Conservation (phyloP, 2,888 invertebrate species). For the Torymus aiolomorphi region DNA sequence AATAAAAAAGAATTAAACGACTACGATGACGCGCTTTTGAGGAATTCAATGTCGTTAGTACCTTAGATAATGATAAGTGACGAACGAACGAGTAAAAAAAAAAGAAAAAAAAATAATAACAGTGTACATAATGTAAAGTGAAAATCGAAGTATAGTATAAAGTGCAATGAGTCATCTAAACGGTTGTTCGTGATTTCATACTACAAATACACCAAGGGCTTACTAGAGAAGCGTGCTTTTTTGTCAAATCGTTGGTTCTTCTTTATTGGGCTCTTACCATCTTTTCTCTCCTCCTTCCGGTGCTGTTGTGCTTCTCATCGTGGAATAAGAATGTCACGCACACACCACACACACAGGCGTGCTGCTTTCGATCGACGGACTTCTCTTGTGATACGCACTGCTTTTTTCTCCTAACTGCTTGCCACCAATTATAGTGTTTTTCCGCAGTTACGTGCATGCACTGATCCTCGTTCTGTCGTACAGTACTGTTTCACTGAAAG, state of each 20-base stretch:
- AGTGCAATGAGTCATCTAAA: constrained; percentile 70
- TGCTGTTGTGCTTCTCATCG: no score
- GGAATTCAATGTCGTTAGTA: constrained; percentile 44
- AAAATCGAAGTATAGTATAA: constrained; percentile 69
- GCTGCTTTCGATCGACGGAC: no score
- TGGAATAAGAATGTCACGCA: no score
- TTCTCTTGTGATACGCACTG: constrained; percentile 8
- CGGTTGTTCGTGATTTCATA: constrained; percentile 70
- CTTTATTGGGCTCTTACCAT: constrained; percentile 65
- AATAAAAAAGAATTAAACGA: constrained; percentile 6
- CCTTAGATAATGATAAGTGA: constrained; percentile 59
- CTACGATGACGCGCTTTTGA: background rate
- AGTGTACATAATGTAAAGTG: constrained; percentile 74
- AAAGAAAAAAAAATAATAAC: constrained; percentile 47
- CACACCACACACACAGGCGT: no score
- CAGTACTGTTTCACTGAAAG: constrained; percentile 22
- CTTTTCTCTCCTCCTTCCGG: constrained; percentile 60
- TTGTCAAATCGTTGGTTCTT: constrained; percentile 47
- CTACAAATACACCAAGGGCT: constrained; percentile 61
- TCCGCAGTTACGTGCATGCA: constrained; percentile 18
- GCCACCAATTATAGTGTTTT: background rate
- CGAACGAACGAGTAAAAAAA: no score
- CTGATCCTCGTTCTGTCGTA: constrained; percentile 9
- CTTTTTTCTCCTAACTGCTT: constrained; percentile 6
- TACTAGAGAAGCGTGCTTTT: constrained; percentile 48